Evolutionary conservation across 1,140 invertebrate genomes (phyloP), one percentile per base, ranked within the genome.

Genomic region (Bradysia coprophila): DNA sequence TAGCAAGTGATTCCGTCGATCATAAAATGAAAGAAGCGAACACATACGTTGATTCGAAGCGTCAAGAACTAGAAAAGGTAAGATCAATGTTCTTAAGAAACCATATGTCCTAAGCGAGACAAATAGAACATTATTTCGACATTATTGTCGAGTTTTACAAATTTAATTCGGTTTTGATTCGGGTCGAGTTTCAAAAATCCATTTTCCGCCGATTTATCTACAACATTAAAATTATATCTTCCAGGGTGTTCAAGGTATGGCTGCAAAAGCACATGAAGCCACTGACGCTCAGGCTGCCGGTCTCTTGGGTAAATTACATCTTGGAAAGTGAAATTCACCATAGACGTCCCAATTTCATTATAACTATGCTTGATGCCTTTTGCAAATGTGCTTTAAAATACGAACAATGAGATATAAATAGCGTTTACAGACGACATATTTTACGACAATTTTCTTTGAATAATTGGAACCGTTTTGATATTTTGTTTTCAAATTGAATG

Each of bases 21-120:
- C 51, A 61, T 33, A 63, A 63, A 48, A 46, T 63, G 45, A 47
- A 57, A 5, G 61, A 63, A 41, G 61, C 61, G 24, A 62, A 63
- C 45, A 48, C 61, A 43, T 63, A 53, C 46, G 53, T 59, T 32
- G 61, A 62, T 43, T 52, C 57, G 43, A 61, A 61, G 45, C 50
- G 61, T 9, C 53, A 56, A 24, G 52, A 52, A 18, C 48, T 57
- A 22, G 56, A 57, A 48, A 57, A 60, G 50, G 48, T 49, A 42
- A 21, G 15, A 28, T 28, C n/a, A n/a, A n/a, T n/a, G n/a, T n/a
- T n/a, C n/a, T n/a, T n/a, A n/a, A n/a, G n/a, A n/a, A n/a, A n/a
- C n/a, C n/a, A n/a, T n/a, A n/a, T n/a, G n/a, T n/a, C n/a, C n/a
- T n/a, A n/a, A n/a, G n/a, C n/a, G n/a, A n/a, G n/a, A n/a, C n/a